Base-by-base conservation (phyloP, 2,113 vertebrate species). In the Cisticola juncidis region DNA sequence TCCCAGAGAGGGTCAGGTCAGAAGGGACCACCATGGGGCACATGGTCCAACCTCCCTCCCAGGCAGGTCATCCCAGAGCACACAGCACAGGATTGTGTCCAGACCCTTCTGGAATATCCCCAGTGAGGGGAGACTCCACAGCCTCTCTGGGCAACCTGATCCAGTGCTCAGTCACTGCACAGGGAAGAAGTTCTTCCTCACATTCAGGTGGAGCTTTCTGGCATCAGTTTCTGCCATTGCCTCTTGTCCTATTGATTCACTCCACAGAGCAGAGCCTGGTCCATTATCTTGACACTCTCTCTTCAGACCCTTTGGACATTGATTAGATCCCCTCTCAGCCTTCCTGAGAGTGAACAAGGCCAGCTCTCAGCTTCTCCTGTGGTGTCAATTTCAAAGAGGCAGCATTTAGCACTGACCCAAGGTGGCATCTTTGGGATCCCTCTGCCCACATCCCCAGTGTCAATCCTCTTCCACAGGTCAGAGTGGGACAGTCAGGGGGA, bases 401-500 rank as follows among this genome's bases (percentile, higher is more conserved):
- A 51, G 47, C 57, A 35, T 10, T 31, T 6, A 35, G 47, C 66
- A 47, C 22, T 5, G 12, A 33, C 14, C 12, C 0, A 1, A 15
- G 56, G 11, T 1, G 6, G 38, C 14, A 70, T 25, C 58, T 84
- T 20, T 2, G 8, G 58, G 54, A 84, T 31, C 33, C 33, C 44
- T 38, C 58, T 60, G 58, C 44, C 38, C 29, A 36, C 48, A 51
- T 16, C 18, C 35, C 45, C 78, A 73, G 33, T n/a, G 35, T 18
- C 57, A 60, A 36, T 7, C 13, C 21, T 14, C 21, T 71, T 51
- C 48, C 69, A 62, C 20, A 54, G 48, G 19, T 22, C 48, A 40
- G 17, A 8, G 6, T 18, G 36, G 50, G 38, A 57, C 0, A 0
- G 38, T 38, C 38, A 71, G 28, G 42, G 6, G 5, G 21, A n/a